Conservation (phyloP, 2,797 vertebrate genomes). For the Esox masquinongy region DNA sequence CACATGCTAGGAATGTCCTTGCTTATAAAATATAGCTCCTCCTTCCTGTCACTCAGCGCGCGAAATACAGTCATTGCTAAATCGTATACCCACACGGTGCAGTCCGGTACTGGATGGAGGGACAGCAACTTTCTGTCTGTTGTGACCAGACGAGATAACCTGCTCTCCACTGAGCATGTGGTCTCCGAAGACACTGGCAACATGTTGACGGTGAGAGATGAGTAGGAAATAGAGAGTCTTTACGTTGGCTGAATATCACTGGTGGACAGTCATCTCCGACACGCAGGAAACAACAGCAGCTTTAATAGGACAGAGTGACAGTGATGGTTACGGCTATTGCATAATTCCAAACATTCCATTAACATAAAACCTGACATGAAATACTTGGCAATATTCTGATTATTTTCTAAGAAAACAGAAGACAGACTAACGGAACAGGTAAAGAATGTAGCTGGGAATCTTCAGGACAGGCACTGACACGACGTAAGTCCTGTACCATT, state of each 20-base stretch:
- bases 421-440: background rate
- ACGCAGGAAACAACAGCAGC: background rate
- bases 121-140: background rate
- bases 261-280: background rate
- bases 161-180: background rate
- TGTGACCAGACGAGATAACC: background rate
- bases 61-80: background rate
- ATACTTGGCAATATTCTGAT: background rate
- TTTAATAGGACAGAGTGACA: background rate
- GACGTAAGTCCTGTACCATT: background rate
- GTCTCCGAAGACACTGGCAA: background rate
- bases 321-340: background rate
- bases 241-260: background rate
- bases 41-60: background rate
- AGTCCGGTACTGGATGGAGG: background rate
- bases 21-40: background rate
- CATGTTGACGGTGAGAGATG: slow-evolving; percentile 3
- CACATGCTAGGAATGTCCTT: background rate
- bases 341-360: background rate
- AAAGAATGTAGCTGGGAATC: too few species aligned
- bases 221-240: background rate
- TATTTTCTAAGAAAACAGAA: background rate
- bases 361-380: background rate
- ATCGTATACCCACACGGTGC: background rate
- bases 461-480: too few species aligned